Evolutionary conservation across 1,140 invertebrate species (phyloP), one percentile per base, ranked within the genome.

Genomic region (Drosophila ananassae): DNA sequence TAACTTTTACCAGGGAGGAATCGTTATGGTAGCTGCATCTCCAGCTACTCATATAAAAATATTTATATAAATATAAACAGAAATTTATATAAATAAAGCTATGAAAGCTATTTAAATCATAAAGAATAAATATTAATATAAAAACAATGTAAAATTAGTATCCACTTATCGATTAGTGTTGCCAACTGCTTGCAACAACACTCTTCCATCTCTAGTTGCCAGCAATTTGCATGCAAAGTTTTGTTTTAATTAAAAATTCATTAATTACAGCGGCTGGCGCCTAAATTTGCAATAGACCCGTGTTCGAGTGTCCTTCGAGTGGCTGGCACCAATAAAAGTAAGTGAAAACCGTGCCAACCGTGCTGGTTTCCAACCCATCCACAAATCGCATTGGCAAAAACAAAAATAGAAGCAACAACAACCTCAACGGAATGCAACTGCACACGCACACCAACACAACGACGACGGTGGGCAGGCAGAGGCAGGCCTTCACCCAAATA

Each of bases 301-400:
- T 50, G 8, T 25, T 37, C 22, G 21, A 64, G 12, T 21, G 22
- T 13, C 8, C 47, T 39, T 7, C 37, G 6, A 58, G 41, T 28
- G 51, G 10, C 24, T 68, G 30, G 41, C 24, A n/a, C 17, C 13
- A 3, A 30, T 8, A 73, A 82, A 79, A 60, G 79, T 83, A 60
- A 79, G 80, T 73, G 7, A n/a, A 51, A 32, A 8, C 6, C 4
- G 3, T 39, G 44, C 8, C 44, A 47, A 0, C 17, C 7, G 24
- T 21, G 50, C 30, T 53, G 61, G 51, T 22, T 73, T 74, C 57
- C 48, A 51, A 24, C 22, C 59, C 37, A 64, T 28, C 17, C 54
- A 76, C 53, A 77, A 61, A 67, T 50, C 73, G 78, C 67, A 73
- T 64, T 57, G n/a, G 5, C 55, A 73, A 72, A 53, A 73, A 61